A percentile compares a stretch with the other conserved stretches of the same genome.
Evolutionary conservation across 2,113 vertebrate species (phyloP).

Genomic region (Thunnus thynnus): DNA sequence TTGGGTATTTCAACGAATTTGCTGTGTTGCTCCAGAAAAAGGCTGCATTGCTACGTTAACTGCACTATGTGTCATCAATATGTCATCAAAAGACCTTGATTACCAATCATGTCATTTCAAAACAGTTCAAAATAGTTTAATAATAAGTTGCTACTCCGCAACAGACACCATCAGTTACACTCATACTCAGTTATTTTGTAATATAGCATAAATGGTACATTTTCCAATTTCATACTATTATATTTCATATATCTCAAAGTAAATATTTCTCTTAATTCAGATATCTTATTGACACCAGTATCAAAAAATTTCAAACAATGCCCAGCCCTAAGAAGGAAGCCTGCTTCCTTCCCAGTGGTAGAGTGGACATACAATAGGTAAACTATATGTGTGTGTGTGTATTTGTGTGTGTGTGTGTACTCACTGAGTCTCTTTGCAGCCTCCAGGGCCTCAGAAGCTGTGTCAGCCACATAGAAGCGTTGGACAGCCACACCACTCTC

Average conservation of each 20-base stretch:
- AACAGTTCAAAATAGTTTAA: neutral
- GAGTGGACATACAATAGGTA: neutral
- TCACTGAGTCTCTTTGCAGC: slow-evolving; percentile 96
- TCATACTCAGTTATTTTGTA: too few relatives aligned
- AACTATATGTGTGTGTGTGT: neutral
- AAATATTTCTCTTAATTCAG: neutral
- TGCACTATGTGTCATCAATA: too few relatives aligned
- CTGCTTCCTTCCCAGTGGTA: neutral
- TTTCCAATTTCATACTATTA: too few relatives aligned
- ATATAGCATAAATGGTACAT: too few relatives aligned
- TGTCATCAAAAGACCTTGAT: too few relatives aligned
- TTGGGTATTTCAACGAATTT: neutral
- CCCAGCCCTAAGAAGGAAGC: neutral
- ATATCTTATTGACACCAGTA: neutral
- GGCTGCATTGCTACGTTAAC: too few relatives aligned
- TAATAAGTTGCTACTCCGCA: too few relatives aligned
- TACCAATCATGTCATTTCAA: neutral
- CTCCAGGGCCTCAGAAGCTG: slow-evolving; percentile 91
- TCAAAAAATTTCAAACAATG: neutral
- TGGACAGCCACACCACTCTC: slow-evolving; percentile 95
- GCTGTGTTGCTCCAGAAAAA: neutral
- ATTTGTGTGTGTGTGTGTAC: slow-evolving; percentile 68
- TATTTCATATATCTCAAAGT: neutral
- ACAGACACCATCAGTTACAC: too few relatives aligned
- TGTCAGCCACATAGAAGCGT: slow-evolving; percentile 94